Base-by-base conservation (phyloP, 2,888 invertebrate genomes). In the Icerya purchasi region DNA sequence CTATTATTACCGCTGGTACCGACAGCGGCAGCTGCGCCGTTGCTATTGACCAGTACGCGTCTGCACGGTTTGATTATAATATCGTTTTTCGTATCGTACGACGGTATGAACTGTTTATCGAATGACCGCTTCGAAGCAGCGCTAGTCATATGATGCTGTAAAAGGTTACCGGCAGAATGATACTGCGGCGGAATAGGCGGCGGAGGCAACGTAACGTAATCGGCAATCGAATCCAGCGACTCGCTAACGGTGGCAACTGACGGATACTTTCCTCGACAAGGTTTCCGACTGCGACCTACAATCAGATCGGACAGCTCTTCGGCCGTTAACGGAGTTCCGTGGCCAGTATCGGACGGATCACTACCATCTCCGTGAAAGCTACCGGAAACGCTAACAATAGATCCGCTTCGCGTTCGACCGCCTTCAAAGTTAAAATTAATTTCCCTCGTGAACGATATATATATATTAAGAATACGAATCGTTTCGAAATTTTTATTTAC, bases 291-390 rank as follows among this genome's bases (percentile, higher is more conserved):
- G 61, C 84, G 75, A 1, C 86, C 87, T 1, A 88, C 88, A 60
- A 88, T 88, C 61, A 88, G 71, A 67, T 88, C 86, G 22, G 86
- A 86, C 24, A 88, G 73, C 70, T 88, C 88, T 68, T 86, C 86
- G 3, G 88, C 88, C 36, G 86, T 85, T 8, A 88, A 75, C 60
- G 86, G 73, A 21, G 66, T 66, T 22, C 83, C 80, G 64, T 83
- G 84, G 66, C 82, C 81, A 63, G 78, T 81, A 68, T 85, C 85
- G 1, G 87, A 84, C 2, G 88, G 88, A 71, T 88, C 88, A 68
- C 87, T 88, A n/a, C 88, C 88, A 68, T 88, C 88, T 2, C 88
- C 88, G 55, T 86, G 82, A 70, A 88, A 88, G 56, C 87, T 87
- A 22, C 79, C 80, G 25, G 79, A 76, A n/a, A 82, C 81, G 70